Conservation (phyloP, 2,888 invertebrate species). For the Drosophila kambysellisi region DNA sequence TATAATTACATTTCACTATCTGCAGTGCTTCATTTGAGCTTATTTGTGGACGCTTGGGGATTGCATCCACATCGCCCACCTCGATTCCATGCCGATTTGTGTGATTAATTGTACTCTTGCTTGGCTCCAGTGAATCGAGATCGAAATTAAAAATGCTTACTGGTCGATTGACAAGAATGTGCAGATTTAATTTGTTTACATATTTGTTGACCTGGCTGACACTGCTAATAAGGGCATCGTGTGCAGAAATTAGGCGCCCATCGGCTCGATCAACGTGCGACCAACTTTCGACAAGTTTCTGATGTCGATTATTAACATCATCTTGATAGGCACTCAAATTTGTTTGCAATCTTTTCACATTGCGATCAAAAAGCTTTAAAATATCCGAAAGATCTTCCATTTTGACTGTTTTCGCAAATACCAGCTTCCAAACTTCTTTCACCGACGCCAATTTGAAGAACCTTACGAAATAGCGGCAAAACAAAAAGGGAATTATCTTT, state of each 20-base stretch:
- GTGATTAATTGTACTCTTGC: neutral
- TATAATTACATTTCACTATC: neutral
- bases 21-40: neutral
- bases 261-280: constrained; percentile 24
- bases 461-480: constrained; percentile 21
- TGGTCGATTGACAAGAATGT: constrained; percentile 45
- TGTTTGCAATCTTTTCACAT: constrained; percentile 40
- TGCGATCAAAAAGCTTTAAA: constrained; percentile 41
- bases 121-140: neutral
- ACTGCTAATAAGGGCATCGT: constrained; percentile 51
- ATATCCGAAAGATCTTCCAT: constrained; percentile 42
- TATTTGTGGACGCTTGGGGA: neutral
- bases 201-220: constrained; percentile 52
- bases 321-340: constrained; percentile 43
- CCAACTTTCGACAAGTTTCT: constrained; percentile 37
- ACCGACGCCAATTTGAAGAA: constrained; percentile 25
- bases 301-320: constrained; percentile 19
- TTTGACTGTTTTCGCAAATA: neutral
- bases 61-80: constrained; percentile 30
- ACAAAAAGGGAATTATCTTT: neutral
- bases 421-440: neutral
- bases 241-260: constrained; percentile 24
- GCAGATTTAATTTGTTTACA: constrained; percentile 55
- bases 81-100: constrained; percentile 23
- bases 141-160: neutral